Evolutionary conservation across 2,888 invertebrate species (phyloP).

Genomic region (Ceramica pisi): DNA sequence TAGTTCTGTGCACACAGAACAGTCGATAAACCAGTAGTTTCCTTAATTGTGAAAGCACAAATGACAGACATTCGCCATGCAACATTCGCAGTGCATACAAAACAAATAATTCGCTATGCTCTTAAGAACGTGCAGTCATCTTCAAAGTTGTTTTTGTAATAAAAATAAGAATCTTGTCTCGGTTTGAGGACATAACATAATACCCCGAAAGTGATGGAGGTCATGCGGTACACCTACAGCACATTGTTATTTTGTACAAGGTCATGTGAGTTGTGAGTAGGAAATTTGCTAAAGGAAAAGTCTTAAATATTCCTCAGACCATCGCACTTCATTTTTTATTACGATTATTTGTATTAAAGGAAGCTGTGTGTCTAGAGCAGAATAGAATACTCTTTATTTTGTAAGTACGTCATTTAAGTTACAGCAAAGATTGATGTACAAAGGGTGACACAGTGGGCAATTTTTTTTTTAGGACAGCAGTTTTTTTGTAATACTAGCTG

Average conservation of each 20-base stretch:
- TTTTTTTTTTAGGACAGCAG: too few relatives aligned
- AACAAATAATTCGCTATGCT: conserved; percentile 53
- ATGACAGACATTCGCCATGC: conserved; percentile 47
- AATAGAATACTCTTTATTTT: not conserved
- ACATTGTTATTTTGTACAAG: not conserved
- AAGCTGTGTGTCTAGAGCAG: not conserved
- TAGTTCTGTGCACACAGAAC: not conserved
- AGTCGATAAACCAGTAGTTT: not conserved
- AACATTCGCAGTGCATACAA: conserved; percentile 50
- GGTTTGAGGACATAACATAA: not conserved
- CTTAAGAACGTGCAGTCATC: not conserved
- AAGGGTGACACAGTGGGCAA: too few relatives aligned
- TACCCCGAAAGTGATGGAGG: not conserved
- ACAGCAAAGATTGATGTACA: too few relatives aligned
- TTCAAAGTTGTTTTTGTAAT: not conserved
- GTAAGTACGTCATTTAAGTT: too few relatives aligned
- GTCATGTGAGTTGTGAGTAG: too few relatives aligned
- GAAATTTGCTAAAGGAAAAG: not conserved
- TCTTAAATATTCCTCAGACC: not conserved
- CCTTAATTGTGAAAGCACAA: not conserved
- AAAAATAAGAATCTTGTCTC: not conserved
- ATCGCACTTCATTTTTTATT: not conserved
- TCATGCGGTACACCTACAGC: not conserved
- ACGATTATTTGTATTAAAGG: not conserved
- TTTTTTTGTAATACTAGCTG: too few relatives aligned